phyloP scores from a whole-genome alignment of 2,888 invertebrate genomes.

The Odiellus spinosus region DNA sequence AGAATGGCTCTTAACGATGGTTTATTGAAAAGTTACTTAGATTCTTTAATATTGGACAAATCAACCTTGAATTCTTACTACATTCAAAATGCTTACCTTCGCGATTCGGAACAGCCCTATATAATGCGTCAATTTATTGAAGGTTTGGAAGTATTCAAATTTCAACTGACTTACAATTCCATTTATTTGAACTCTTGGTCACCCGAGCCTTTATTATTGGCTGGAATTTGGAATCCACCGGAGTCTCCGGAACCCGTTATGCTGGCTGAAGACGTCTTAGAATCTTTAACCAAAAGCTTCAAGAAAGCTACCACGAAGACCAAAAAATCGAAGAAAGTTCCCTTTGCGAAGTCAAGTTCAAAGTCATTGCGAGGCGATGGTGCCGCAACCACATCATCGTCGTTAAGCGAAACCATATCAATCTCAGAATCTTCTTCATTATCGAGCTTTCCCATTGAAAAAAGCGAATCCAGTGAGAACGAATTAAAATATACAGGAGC shows the following conservation, averaged over 20 bases:
- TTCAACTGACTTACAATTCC: conserved; percentile 16
- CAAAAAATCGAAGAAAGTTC: too few relatives aligned
- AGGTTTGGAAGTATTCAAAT: conserved; percentile 13
- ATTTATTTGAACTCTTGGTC: conserved; percentile 66
- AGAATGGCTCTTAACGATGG: conserved; percentile 75
- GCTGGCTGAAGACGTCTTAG: conserved; percentile 20
- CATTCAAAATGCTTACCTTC: conserved; percentile 57
- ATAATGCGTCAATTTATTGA: conserved; percentile 17
- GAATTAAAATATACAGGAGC: too few relatives aligned
- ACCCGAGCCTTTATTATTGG: conserved; percentile 58
- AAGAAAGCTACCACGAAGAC: conserved; percentile 1
- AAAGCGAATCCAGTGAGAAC: too few relatives aligned
- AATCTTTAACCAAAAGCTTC: conserved; percentile 15
- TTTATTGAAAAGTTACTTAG: conserved; percentile 66
- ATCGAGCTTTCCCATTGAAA: too few relatives aligned
- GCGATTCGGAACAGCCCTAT: conserved; percentile 49
- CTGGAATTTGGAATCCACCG: conserved; percentile 63
- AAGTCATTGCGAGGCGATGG: too few relatives aligned
- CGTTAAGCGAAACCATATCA: too few relatives aligned
- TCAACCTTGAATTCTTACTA: conserved; percentile 61
- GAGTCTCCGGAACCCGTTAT: conserved; percentile 17
- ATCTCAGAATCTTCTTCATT: too few relatives aligned
- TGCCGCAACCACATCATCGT: too few relatives aligned
- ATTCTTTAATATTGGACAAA: conserved; percentile 58
- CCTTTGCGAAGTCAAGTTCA: too few relatives aligned